Evolutionary conservation across 2,113 vertebrate species (phyloP).

Genomic region (Centrocercus urophasianus): DNA sequence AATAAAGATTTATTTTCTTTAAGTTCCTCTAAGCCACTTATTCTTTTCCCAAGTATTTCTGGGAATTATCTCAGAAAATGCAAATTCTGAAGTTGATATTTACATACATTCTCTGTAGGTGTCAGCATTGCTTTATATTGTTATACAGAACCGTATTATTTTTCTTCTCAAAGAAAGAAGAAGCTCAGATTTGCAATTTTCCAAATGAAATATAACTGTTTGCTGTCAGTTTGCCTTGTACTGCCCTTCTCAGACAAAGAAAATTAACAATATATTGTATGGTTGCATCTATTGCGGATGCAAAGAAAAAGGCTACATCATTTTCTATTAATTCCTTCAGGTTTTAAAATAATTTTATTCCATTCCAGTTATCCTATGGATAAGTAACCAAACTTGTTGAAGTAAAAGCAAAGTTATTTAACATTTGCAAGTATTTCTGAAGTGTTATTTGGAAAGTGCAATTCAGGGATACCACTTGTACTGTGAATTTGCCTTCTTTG

Average conservation of each 20-base stretch:
- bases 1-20: not conserved
- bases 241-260: not conserved
- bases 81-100: conserved; percentile 61
- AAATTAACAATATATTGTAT: not conserved
- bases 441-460: not conserved
- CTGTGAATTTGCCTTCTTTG: not conserved
- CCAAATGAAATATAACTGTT: not conserved
- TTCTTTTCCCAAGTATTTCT: not conserved
- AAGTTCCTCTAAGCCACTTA: not conserved
- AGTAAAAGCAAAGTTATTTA: not conserved
- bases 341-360: not conserved
- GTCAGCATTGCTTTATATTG: conserved; percentile 79
- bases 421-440: not conserved
- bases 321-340: not conserved
- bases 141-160: conserved; percentile 40
- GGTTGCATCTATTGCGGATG: not conserved
- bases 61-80: not conserved
- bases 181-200: not conserved
- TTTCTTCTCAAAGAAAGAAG: conserved; percentile 53
- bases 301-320: not conserved
- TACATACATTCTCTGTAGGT: conserved; percentile 77
- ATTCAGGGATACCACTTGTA: not conserved
- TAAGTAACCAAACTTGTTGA: not conserved
- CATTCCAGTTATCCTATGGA: not conserved
- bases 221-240: not conserved